Evolutionary conservation across 2,797 vertebrate species (phyloP), one percentile per base, ranked within the genome.

Genomic region (Varecia variegata): DNA sequence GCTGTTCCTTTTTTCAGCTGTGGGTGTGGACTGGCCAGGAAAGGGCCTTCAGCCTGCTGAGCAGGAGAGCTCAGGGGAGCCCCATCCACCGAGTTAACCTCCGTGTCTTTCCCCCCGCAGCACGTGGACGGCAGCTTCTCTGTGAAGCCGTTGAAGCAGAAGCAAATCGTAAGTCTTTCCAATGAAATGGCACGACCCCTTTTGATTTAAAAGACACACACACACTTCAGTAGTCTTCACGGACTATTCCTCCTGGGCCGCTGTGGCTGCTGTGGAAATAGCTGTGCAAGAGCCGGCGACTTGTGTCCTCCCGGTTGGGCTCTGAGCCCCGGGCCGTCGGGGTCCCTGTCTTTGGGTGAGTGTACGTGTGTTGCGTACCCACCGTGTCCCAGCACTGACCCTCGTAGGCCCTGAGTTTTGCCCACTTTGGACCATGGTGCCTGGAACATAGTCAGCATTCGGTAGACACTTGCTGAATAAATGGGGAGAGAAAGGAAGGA

Each of bases 111-210:
- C 32, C 32, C 81, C 88, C 70, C 3, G 20, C 90, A 99, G 99
- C 99, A 99, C 0, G 97, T 99, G 0, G 99, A 99, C 11, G 99
- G 99, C 95, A 99, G 99, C 95, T 99, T 98, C 97, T 99, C 99
- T 0, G 99, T 99, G 98, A 99, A 99, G 71, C 99, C 99, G 0
- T 96, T 99, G 60, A 99, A 99, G 85, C 99, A 99, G 98, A 99
- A 99, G 97, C 99, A 99, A 91, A 99, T 99, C 0, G 99, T 99
- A 97, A 99, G 99, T 99, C 96, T 87, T 13, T 21, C 18, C 35
- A 82, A 38, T 9, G 38, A 17, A 43, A 7, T 2, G 1, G 25
- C 1, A 0, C 4, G 15, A 17, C 35, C 43, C 35, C n/a, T 90
- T 60, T 65, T 45, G 32, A 67, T 67, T 87, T 60, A 11, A 86